These are phyloP conservation scores for western clawed frog (Xenopus tropicalis) DNA, from an alignment of 2,113 vertebrate genomes.

Conservation along the genomic window DNA sequence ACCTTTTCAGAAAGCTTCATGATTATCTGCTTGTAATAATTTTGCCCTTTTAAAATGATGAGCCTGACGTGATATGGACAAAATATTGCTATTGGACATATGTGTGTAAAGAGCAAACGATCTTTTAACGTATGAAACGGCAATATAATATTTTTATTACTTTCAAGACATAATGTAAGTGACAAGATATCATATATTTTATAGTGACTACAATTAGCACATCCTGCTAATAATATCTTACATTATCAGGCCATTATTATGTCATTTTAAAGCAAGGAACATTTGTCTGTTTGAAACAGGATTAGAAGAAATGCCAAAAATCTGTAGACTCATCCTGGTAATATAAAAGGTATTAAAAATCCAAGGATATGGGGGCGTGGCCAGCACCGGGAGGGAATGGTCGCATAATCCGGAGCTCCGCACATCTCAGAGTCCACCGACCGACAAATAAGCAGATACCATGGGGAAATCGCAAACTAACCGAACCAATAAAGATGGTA, in stretches of 20 bases:
- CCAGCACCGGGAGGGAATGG: too few species aligned
- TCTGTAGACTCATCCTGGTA: too few species aligned
- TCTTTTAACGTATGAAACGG: background rate
- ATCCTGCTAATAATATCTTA: background rate
- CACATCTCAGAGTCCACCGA: too few species aligned
- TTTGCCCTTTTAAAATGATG: background rate
- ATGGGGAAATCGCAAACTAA: too few species aligned
- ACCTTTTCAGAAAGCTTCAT: background rate
- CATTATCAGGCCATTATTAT: background rate
- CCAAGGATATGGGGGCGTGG: too few species aligned
- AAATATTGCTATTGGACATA: background rate
- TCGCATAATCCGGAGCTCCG: too few species aligned
- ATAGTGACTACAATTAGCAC: background rate
- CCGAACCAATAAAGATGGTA: too few species aligned
- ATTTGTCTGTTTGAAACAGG: background rate
- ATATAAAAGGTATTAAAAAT: too few species aligned
- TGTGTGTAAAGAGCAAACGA: background rate
- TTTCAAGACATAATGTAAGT: background rate
- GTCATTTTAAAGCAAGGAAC: background rate
- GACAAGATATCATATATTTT: background rate
- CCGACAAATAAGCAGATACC: too few species aligned
- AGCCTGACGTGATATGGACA: background rate
- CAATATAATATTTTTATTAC: background rate
- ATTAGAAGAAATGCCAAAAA: too few species aligned
- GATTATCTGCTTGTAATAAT: conserved; percentile 1